Conservation (phyloP, 2,797 vertebrate species). For the Melanotaenia nigrans region DNA sequence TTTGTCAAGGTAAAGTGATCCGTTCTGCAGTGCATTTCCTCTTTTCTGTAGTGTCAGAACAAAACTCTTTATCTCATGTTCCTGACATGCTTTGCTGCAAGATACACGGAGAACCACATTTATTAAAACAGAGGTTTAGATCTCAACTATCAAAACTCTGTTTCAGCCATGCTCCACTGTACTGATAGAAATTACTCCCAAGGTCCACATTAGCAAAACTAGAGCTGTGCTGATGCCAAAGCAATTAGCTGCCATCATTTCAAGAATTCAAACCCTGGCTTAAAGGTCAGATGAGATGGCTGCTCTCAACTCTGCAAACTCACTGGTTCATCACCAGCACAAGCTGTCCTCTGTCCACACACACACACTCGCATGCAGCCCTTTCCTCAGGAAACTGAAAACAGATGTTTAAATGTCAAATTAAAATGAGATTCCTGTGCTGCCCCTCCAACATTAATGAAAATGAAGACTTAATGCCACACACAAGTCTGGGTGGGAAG, state of each 20-base stretch:
- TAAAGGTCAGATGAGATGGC: slow-evolving; percentile 65
- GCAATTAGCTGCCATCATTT: slow-evolving; percentile 70
- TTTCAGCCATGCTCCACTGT: slow-evolving; percentile 26
- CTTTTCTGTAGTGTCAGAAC: slow-evolving; percentile 35
- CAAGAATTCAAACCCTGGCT: slow-evolving; percentile 41
- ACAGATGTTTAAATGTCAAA: slow-evolving; percentile 88
- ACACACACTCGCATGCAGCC: slow-evolving; percentile 22
- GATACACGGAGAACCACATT: slow-evolving; percentile 51
- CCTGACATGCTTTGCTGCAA: slow-evolving; percentile 31
- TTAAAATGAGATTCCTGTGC: slow-evolving; percentile 85
- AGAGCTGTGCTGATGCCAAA: slow-evolving; percentile 50
- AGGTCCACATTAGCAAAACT: slow-evolving; percentile 55
- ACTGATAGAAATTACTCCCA: slow-evolving; percentile 44
- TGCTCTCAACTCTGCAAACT: slow-evolving; percentile 43
- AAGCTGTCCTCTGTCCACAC: slow-evolving; percentile 40
- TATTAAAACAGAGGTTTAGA: slow-evolving; percentile 43
- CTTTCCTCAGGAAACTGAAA: slow-evolving; percentile 80
- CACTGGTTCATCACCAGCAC: slow-evolving; percentile 55
- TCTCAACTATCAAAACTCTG: slow-evolving; percentile 4
- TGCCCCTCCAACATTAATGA: slow-evolving; percentile 83
- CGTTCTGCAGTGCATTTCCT: slow-evolving; percentile 34
- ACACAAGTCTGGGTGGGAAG: slow-evolving; percentile 76
- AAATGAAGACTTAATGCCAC: slow-evolving; percentile 82
- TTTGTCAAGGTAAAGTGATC: slow-evolving; percentile 52
- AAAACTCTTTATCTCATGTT: slow-evolving; percentile 45